Evolutionary conservation across 1,140 invertebrate genomes (phyloP), one percentile per base, ranked within the genome.

Genomic region (Lerema accius): DNA sequence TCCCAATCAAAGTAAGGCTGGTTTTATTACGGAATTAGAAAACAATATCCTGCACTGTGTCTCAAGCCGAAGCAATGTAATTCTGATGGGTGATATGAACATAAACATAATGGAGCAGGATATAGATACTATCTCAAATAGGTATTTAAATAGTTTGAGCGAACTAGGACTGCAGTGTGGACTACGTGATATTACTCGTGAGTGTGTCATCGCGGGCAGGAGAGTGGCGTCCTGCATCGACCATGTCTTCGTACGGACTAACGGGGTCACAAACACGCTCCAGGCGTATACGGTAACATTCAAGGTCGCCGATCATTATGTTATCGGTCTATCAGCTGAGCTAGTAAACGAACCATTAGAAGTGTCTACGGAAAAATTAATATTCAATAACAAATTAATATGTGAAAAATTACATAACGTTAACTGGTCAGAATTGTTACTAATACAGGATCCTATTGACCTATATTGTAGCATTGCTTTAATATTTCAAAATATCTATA

Each of bases 221-320:
- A 17, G 9, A 0, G 51, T 55, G 17, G 15, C 39, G 37, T 55
- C 51, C 0, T 55, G 51, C 39, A 56, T 56, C 15, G 53, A 56
- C 15, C 53, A 56, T 26, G 26, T 56, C 23, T 56, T 56, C 40
- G 40, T 45, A 17, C 19, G 53, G 23, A 56, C 23, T 56, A 15
- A 26, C 1, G 9, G 19, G 1, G 11, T 16, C 16, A 15, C 6
- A 26, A 14, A 17, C 23, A 11, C 11, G 6, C 0, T 35, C 6
- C 49, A 37, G 11, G 49, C 49, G 0, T 51, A 51, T 6, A 39
- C 32, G 5, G 32, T 51, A 3, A 17, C 2, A 11, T 37, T 15
- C 17, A 51, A 28, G 32, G 11, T 50, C 14, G 26, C 48, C 14
- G 48, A 50, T n/a, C 48, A 50, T 17, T 50, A 50, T 15, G 6